phyloP scores from a whole-genome alignment of 2,888 invertebrate genomes.

The Melangyna quadrimaculata region DNA sequence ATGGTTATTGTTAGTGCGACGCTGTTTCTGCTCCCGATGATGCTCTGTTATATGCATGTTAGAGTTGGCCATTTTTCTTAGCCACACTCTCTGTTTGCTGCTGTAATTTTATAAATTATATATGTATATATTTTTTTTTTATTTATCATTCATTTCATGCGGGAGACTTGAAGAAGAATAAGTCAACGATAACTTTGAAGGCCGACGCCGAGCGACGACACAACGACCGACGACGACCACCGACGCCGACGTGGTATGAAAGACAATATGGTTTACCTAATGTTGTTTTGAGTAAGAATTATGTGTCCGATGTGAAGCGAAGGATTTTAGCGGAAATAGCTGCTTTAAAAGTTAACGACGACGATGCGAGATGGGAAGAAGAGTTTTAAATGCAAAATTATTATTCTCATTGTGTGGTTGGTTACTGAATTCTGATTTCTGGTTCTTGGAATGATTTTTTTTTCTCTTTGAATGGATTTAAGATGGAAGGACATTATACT shows the following conservation, averaged over 20 bases:
- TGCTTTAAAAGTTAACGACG: constrained; percentile 1
- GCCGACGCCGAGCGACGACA: too few species aligned
- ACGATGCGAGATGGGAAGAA: not conserved
- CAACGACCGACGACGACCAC: too few species aligned
- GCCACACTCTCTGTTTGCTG: constrained; percentile 41
- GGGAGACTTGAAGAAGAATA: not conserved
- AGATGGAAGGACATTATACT: not conserved
- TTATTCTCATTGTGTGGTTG: constrained; percentile 33
- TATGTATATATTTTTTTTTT: constrained; percentile 20
- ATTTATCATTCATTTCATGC: constrained; percentile 1
- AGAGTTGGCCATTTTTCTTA: constrained; percentile 50
- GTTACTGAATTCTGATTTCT: too few species aligned
- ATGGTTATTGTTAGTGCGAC: not conserved
- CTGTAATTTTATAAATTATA: constrained; percentile 34
- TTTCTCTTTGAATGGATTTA: not conserved
- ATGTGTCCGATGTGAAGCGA: constrained; percentile 30
- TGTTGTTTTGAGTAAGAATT: constrained; percentile 67
- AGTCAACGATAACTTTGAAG: constrained; percentile 38
- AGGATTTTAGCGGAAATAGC: not conserved
- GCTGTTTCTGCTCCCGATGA: not conserved
- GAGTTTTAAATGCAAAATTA: constrained; percentile 38
- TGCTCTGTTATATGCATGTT: constrained; percentile 24
- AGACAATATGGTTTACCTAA: constrained; percentile 47
- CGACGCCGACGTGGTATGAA: too few species aligned
- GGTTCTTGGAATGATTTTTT: not conserved